phyloP scores from a whole-genome alignment of 2,888 invertebrate genomes.

The Rotaria macrura region DNA sequence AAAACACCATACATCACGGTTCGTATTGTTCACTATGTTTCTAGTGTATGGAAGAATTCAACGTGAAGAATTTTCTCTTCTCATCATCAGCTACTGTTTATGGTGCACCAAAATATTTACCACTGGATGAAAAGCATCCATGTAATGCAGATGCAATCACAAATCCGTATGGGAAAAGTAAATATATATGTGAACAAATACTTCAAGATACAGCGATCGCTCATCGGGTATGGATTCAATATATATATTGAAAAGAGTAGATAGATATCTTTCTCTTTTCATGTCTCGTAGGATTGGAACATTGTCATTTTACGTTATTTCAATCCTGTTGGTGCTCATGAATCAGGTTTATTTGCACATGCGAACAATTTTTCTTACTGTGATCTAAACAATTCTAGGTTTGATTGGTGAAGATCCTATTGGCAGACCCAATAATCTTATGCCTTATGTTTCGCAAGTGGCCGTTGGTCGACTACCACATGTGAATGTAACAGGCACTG shows the following conservation, averaged over 20 bases:
- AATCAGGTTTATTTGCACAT: slow-evolving; percentile 57
- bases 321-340: slow-evolving; percentile 89
- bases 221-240: slow-evolving; percentile 60
- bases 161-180: slow-evolving; percentile 87
- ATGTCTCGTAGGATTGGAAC: slow-evolving; percentile 69
- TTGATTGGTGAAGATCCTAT: slow-evolving; percentile 88
- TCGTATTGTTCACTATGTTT: background rate
- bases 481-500: slow-evolving; percentile 76
- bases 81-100: slow-evolving; percentile 85
- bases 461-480: slow-evolving; percentile 73
- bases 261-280: background rate
- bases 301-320: slow-evolving; percentile 82
- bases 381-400: background rate
- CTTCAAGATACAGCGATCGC: slow-evolving; percentile 73
- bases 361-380: no score
- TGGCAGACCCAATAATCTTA: slow-evolving; percentile 81
- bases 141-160: slow-evolving; percentile 69
- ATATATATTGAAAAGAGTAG: no score
- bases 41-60: slow-evolving; percentile 70
- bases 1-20: background rate
- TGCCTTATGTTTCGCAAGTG: slow-evolving; percentile 89
- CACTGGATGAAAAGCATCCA: slow-evolving; percentile 76
- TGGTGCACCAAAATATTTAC: slow-evolving; percentile 73
- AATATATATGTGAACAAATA: slow-evolving; percentile 90
- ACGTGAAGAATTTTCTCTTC: slow-evolving; percentile 73